These are phyloP conservation scores for Xanthorhoe spadicearia DNA, from an alignment of 2,888 invertebrate species.

Conservation along the genomic window DNA sequence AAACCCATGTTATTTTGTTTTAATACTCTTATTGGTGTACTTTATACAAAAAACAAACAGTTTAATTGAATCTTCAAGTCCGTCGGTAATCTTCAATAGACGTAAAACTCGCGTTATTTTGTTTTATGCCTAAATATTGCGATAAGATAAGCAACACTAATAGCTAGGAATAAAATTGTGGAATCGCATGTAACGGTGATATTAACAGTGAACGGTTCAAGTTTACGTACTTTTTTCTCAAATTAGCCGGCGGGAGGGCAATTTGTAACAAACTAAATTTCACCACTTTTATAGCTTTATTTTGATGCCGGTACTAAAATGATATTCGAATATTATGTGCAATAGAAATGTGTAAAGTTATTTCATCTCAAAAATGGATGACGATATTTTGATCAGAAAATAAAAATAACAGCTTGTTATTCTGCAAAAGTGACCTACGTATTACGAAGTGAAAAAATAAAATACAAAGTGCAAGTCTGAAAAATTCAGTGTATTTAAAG, in stretches of 20 bases:
- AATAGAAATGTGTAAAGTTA: not conserved
- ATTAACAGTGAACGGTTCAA: conserved; percentile 77
- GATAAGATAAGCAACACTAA: conserved; percentile 78
- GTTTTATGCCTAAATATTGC: conserved; percentile 75
- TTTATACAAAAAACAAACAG: not conserved
- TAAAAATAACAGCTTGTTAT: not conserved
- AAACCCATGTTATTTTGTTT: not conserved
- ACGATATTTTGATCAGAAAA: not conserved
- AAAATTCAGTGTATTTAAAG: conserved; percentile 15
- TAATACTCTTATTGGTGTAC: not conserved
- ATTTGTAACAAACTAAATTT: conserved; percentile 63
- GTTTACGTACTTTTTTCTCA: conserved; percentile 73
- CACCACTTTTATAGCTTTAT: conserved; percentile 48
- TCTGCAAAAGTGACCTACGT: not conserved
- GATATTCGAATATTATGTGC: not conserved
- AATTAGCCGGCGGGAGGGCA: conserved; percentile 62
- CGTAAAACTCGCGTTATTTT: conserved; percentile 68
- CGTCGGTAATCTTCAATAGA: conserved; percentile 50
- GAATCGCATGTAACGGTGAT: conserved; percentile 81
- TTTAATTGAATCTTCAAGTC: conserved; percentile 33
- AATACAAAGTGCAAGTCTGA: conserved; percentile 5
- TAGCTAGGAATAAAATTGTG: conserved; percentile 80
- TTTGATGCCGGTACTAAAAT: conserved; percentile 21
- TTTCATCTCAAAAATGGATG: not conserved
- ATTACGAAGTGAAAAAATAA: conserved; percentile 15